A percentile compares a stretch with the other conserved stretches of the same genome.
Evolutionary conservation across 92 coral and sea anemone genomes (phyloP).

Genomic region (Micromussa lordhowensis): DNA sequence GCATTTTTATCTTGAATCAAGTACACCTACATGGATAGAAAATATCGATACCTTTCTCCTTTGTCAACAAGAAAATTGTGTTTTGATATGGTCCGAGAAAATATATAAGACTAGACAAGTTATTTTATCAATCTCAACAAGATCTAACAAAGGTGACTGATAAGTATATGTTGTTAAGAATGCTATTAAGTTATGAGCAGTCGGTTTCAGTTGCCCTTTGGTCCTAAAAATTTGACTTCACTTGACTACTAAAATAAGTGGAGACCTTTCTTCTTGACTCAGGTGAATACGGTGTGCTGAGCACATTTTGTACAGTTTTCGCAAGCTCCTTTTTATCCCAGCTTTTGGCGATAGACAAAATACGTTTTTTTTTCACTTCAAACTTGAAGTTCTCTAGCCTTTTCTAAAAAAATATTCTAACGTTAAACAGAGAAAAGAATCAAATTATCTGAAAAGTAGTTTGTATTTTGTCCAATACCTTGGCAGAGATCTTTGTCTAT

Average conservation of each 20-base stretch:
- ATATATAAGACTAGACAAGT: background rate
- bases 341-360: background rate
- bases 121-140: background rate
- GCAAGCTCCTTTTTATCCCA: background rate
- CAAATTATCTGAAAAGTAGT: background rate
- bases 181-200: background rate
- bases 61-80: background rate
- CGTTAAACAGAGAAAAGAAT: background rate
- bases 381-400: background rate
- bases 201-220: conserved; percentile 8
- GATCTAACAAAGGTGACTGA: background rate
- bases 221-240: conserved; percentile 39
- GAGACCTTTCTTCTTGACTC: background rate
- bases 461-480: background rate
- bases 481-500: background rate
- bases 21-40: too few relatives aligned
- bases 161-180: background rate
- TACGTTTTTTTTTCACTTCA: background rate
- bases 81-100: background rate
- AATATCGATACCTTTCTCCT: background rate
- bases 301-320: background rate
- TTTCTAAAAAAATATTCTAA: background rate
- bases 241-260: conserved; percentile 10
- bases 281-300: background rate
- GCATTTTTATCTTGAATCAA: background rate